Conservation (phyloP, 2,888 invertebrate genomes). For the Eupeodes latifasciatus region DNA sequence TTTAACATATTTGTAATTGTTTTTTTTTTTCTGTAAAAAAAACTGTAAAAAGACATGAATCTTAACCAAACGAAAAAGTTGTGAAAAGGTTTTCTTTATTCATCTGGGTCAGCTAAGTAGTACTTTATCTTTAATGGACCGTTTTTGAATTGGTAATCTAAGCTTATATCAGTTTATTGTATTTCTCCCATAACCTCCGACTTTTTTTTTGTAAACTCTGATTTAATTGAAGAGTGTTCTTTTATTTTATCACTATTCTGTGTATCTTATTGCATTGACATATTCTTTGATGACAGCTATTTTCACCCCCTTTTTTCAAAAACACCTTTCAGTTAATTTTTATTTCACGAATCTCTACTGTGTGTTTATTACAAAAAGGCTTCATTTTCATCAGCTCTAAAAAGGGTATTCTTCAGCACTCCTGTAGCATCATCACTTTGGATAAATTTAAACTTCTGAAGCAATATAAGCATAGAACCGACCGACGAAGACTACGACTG, state of each 20-base stretch:
- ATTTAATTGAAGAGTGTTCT: not conserved
- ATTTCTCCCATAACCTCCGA: not conserved
- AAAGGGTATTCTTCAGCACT: constrained; percentile 34
- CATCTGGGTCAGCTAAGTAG: too few species aligned
- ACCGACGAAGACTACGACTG: constrained; percentile 40
- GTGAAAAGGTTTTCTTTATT: too few species aligned
- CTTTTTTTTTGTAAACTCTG: not conserved
- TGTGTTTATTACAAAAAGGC: not conserved
- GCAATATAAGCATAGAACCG: constrained; percentile 23
- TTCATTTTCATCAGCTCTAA: constrained; percentile 13
- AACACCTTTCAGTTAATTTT: constrained; percentile 60
- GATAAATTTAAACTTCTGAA: constrained; percentile 29
- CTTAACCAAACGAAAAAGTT: too few species aligned
- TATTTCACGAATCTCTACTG: constrained; percentile 20
- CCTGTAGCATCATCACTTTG: constrained; percentile 13
- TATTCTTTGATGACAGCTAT: constrained; percentile 70
- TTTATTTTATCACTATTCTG: not conserved
- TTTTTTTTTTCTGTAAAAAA: too few species aligned
- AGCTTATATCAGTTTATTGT: too few species aligned
- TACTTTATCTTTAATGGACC: too few species aligned
- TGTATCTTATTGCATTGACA: constrained; percentile 48
- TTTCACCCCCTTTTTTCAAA: constrained; percentile 53
- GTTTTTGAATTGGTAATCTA: too few species aligned
- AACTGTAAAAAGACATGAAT: too few species aligned
- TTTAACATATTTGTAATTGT: too few species aligned